Evolutionary conservation across 2,797 vertebrate species (phyloP).

Genomic region (Schizopygopsis malacanthus): DNA sequence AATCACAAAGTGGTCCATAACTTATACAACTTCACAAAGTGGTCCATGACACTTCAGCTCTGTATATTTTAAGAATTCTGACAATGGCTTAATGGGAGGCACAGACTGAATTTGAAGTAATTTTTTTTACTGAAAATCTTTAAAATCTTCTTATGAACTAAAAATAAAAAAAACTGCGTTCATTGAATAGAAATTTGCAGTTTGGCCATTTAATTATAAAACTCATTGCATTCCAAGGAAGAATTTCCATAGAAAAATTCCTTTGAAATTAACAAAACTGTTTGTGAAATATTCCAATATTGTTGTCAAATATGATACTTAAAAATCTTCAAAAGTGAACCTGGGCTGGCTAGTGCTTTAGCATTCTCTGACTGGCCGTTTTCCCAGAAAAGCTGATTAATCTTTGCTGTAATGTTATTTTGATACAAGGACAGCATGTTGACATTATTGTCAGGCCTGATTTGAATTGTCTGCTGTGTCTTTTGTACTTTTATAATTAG

Average conservation of each 20-base stretch:
- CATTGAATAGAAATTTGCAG: not conserved
- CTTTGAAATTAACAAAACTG: not conserved
- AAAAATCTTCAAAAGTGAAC: not conserved
- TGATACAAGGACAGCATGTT: conserved; percentile 10
- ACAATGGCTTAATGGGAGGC: not conserved
- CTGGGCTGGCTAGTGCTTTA: not conserved
- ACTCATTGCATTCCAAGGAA: too few species aligned
- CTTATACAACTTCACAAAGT: too few species aligned
- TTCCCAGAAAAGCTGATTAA: conserved; percentile 33
- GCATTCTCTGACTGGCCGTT: conserved; percentile 3
- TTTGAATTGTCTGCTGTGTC: conserved; percentile 39
- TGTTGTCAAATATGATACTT: not conserved
- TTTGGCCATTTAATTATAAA: not conserved
- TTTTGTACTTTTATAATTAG: conserved; percentile 54
- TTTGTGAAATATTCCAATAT: not conserved
- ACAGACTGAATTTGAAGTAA: not conserved
- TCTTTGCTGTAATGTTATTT: conserved; percentile 26
- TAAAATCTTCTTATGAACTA: not conserved
- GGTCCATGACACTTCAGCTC: not conserved
- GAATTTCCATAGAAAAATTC: not conserved
- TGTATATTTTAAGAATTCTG: not conserved
- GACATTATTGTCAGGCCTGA: conserved; percentile 50
- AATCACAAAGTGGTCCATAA: not conserved
- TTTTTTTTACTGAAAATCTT: not conserved
- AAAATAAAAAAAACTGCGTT: too few species aligned